Conservation (phyloP, 2,113 vertebrate genomes). For the Pelusios castaneus region DNA sequence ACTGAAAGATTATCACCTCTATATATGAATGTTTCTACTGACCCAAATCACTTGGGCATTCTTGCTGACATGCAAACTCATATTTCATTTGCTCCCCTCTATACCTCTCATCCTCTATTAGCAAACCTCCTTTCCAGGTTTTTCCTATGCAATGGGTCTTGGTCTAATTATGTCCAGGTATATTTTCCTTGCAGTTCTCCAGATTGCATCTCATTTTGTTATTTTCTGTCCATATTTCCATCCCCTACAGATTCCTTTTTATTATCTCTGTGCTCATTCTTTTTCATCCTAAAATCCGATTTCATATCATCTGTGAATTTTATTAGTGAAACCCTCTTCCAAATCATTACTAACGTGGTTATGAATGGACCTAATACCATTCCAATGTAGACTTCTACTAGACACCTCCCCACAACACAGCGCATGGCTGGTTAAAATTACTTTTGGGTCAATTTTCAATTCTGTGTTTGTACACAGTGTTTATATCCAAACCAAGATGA, state of each 20-base stretch:
- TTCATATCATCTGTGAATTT: neutral
- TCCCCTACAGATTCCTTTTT: neutral
- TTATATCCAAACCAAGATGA: slow-evolving; percentile 28
- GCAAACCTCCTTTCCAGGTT: neutral
- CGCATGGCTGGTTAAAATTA: neutral
- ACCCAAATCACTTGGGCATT: neutral
- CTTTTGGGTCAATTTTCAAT: neutral
- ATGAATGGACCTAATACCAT: neutral
- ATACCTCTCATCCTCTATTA: neutral
- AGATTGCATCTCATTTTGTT: rapidly evolving
- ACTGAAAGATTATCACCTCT: neutral
- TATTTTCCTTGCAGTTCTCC: neutral
- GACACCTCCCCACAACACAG: neutral
- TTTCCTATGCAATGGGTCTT: neutral
- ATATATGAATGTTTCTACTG: neutral
- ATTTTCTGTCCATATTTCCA: neutral
- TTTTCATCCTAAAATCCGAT: neutral
- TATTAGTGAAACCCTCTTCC: neutral
- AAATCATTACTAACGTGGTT: neutral
- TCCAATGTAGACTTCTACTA: neutral
- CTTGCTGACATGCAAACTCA: rapidly evolving
- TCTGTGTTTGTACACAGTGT: neutral
- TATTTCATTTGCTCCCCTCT: neutral
- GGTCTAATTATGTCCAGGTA: neutral
- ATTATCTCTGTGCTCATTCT: neutral